A percentile compares a stretch with the other conserved stretches of the same genome.
Evolutionary conservation across 1,140 invertebrate genomes (phyloP).

Genomic region (Akabosia matsudoensis): DNA sequence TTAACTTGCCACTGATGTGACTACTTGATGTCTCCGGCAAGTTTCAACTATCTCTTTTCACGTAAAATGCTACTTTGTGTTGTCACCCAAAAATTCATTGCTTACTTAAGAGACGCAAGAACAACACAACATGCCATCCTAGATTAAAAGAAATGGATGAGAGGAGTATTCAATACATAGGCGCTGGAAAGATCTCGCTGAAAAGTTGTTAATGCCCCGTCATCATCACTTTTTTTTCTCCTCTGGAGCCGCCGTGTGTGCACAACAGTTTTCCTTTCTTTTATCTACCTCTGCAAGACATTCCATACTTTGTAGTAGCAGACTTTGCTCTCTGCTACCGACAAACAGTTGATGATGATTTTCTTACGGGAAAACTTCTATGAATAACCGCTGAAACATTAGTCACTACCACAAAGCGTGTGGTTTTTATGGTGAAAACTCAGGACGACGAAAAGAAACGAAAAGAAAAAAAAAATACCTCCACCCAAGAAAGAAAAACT

Average conservation of each 20-base stretch:
- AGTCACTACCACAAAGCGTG: conserved; percentile 19
- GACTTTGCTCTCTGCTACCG: background rate
- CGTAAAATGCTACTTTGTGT: background rate
- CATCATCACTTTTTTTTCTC: conserved; percentile 4
- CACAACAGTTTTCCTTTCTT: background rate
- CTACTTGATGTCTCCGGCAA: too few species aligned
- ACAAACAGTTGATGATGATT: too few species aligned
- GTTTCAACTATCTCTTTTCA: too few species aligned
- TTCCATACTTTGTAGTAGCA: background rate
- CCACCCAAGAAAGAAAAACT: background rate
- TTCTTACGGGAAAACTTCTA: background rate
- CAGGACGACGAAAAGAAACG: background rate
- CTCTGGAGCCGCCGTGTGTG: background rate
- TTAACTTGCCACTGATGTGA: too few species aligned
- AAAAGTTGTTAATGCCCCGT: conserved; percentile 5
- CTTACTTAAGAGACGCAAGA: background rate
- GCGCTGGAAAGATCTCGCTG: background rate
- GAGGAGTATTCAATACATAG: background rate
- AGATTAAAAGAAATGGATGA: background rate
- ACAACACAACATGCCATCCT: background rate
- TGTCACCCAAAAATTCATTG: conserved; percentile 6
- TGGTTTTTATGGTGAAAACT: conserved; percentile 24
- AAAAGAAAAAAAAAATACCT: background rate
- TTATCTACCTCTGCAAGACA: background rate
- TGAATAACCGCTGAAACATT: conserved; percentile 22